Evolutionary conservation across 2,113 vertebrate species (phyloP), one percentile per base, ranked within the genome.

Genomic region (Hippocampus guttulatus): DNA sequence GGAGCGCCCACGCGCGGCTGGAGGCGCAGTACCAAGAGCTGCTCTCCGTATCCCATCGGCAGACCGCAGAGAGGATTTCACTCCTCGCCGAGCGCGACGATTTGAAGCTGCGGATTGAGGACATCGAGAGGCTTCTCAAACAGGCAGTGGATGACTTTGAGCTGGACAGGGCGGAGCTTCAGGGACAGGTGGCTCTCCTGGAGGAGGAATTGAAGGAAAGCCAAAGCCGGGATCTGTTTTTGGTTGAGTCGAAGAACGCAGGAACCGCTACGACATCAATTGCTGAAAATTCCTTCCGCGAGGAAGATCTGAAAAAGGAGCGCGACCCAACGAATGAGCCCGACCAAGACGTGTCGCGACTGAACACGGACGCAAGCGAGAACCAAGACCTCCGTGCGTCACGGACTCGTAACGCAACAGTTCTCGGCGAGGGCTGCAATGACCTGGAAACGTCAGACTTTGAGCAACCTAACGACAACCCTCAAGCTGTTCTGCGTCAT

Each of bases 111-210:
- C 86, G 88, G 75, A 82, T 94, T 0, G 69, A 89, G 15, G 76
- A 90, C 67, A 55, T 86, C 55, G 90, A 90, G 79, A 75, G 78
- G 62, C 78, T 80, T 52, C 90, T 95, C 1, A 82, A 86, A 69
- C 90, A 84, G 18, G 83, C 91, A 0, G 69, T 75, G 1, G 74
- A 70, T 1, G 93, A 94, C 68, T 90, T 82, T 76, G 91, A 90
- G 15, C 75, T 54, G 1, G 94, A 96, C 80, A 88, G 87, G 67
- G 82, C 78, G 54, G 83, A 91, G 16, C 87, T 94, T 40, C 85
- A 86, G 52, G 87, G 84, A 65, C 85, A 69, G 16, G 62, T 94
- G 0, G 60, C 72, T 0, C 38, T 75, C 33, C 54, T 94, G n/a
- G 91, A 95, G 79, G 80, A 69, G 0, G 78, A 85, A 25, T 80